Percentiles rank a stretch among this genome's conserved stretches.
Conservation (phyloP, 1,140 invertebrate genomes). For the Glossosoma conforme region DNA sequence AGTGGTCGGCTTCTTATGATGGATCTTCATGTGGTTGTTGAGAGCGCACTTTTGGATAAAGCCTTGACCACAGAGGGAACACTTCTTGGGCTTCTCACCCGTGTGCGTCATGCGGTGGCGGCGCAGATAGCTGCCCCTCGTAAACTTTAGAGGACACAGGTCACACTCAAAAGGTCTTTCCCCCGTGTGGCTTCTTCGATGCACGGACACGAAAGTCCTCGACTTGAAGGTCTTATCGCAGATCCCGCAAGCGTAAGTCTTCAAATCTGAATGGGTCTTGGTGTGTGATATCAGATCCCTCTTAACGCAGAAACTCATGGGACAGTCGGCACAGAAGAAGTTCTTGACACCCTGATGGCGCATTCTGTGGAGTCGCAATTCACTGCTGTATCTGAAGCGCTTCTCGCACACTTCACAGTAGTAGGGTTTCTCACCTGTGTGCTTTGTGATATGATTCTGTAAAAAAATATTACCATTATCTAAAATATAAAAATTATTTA, state of each 20-base stretch:
- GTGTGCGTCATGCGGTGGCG: slow-evolving; percentile 56
- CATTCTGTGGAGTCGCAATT: background rate
- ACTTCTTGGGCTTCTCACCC: slow-evolving; percentile 53
- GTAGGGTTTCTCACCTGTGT: slow-evolving; percentile 1
- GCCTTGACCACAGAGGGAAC: slow-evolving; percentile 51
- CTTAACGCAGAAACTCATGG: slow-evolving; percentile 1
- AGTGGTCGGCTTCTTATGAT: slow-evolving; percentile 25
- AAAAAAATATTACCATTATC: slow-evolving; percentile 1
- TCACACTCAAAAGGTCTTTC: slow-evolving; percentile 43
- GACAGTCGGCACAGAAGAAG: background rate
- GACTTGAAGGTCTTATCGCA: slow-evolving; percentile 40
- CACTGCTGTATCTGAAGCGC: background rate
- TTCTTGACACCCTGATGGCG: slow-evolving; percentile 14
- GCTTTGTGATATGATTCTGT: slow-evolving; percentile 18
- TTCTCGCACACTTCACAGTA: slow-evolving; percentile 5
- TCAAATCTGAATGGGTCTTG: slow-evolving; percentile 34
- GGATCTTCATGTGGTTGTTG: slow-evolving; percentile 41
- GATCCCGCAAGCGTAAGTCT: slow-evolving; percentile 36
- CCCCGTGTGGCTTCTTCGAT: slow-evolving; percentile 43
- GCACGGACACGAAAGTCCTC: slow-evolving; percentile 41
- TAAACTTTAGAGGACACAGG: slow-evolving; percentile 51
- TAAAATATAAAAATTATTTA: background rate
- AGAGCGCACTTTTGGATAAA: slow-evolving; percentile 52
- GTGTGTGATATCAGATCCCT: slow-evolving; percentile 11
- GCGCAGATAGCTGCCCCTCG: slow-evolving; percentile 47